These are phyloP conservation scores for Actinernus sp. DNA, from an alignment of 92 coral and sea anemone species.

Conservation along the genomic window DNA sequence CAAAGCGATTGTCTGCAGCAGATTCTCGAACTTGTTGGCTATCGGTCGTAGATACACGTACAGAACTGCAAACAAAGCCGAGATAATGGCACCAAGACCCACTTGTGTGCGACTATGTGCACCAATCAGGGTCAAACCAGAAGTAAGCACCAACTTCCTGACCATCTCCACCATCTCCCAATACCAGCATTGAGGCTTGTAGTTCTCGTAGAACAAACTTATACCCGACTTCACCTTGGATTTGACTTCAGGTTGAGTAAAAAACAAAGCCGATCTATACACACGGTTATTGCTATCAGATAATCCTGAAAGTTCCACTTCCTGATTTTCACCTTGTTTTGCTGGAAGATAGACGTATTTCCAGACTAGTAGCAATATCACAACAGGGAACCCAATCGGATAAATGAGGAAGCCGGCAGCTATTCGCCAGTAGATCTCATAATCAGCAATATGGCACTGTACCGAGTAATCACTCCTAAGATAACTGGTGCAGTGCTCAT, in stretches of 20 bases:
- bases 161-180: constrained; percentile 69
- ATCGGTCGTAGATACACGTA: constrained; percentile 39
- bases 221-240: constrained; percentile 15
- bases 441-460: constrained; percentile 19
- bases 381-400: constrained; percentile 62
- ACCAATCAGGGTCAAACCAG: constrained; percentile 58
- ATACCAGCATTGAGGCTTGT: constrained; percentile 59
- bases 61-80: constrained; percentile 44
- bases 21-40: constrained; percentile 54
- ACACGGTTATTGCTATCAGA: not conserved
- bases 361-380: constrained; percentile 43
- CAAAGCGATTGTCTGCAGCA: constrained; percentile 56
- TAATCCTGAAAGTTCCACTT: not conserved
- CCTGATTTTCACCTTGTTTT: not conserved
- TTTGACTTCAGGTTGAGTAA: not conserved
- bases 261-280: too few species aligned
- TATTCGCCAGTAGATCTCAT: constrained; percentile 34
- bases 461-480: constrained; percentile 55
- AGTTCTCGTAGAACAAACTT: constrained; percentile 67
- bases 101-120: constrained; percentile 53
- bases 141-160: constrained; percentile 56
- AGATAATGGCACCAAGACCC: constrained; percentile 55
- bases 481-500: constrained; percentile 15
- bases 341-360: constrained; percentile 22
- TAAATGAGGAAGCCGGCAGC: constrained; percentile 46